These are phyloP conservation scores for Anhinga anhinga DNA, from an alignment of 2,113 vertebrate species.

Conservation along the genomic window DNA sequence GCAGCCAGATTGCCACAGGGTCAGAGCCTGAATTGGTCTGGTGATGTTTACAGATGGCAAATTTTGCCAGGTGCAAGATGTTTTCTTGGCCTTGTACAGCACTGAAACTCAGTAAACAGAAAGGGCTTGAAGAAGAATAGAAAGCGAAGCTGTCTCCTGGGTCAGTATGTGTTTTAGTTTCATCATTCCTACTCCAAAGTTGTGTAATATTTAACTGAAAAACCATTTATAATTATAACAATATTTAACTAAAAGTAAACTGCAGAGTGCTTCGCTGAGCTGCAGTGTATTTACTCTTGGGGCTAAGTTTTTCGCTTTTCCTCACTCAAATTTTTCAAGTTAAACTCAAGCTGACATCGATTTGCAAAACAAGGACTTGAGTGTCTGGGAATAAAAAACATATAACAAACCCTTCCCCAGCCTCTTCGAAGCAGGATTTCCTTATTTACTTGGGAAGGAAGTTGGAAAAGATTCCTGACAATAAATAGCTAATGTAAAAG, in stretches of 20 bases:
- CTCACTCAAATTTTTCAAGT: not conserved
- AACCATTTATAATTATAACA: constrained; percentile 5
- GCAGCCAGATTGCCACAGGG: not conserved
- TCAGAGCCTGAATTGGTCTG: not conserved
- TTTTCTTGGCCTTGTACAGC: not conserved
- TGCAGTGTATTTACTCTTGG: not conserved
- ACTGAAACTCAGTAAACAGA: not conserved
- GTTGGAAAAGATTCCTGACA: not conserved
- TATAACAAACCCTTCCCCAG: not conserved
- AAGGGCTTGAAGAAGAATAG: not conserved
- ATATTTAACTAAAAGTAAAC: constrained; percentile 43
- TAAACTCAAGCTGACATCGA: not conserved
- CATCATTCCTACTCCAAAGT: not conserved
- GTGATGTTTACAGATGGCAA: not conserved
- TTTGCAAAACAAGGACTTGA: not conserved
- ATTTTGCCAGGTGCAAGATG: not conserved
- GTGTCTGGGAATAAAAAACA: not conserved
- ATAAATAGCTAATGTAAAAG: not conserved
- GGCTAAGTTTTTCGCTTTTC: not conserved
- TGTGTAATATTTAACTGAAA: constrained; percentile 44
- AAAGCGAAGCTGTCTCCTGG: not conserved
- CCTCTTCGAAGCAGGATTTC: constrained; percentile 56
- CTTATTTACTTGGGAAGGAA: constrained; percentile 49
- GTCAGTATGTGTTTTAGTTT: not conserved
- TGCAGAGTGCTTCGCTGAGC: not conserved